Conservation (phyloP, 1,140 invertebrate genomes). For the Drosophila dunni region DNA sequence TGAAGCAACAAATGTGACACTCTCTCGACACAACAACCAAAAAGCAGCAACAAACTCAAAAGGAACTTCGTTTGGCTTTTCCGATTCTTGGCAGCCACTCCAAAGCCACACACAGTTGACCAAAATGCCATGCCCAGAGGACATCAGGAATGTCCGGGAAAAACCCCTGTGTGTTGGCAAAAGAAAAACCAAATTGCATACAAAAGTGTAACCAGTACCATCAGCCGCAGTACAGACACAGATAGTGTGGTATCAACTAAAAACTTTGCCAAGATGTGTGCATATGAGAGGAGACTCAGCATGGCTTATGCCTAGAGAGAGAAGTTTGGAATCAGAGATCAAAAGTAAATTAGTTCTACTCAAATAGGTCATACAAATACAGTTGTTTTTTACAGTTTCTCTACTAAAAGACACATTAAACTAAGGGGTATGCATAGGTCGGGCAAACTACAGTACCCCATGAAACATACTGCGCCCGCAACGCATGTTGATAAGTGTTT, state of each 20-base stretch:
- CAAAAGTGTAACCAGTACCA: slow-evolving; percentile 16
- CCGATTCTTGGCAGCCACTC: slow-evolving; percentile 30
- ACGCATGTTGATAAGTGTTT: slow-evolving; percentile 43
- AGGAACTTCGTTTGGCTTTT: slow-evolving; percentile 44
- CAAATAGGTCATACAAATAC: no score
- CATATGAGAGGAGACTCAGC: slow-evolving; percentile 11
- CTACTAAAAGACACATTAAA: neutral
- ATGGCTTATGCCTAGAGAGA: neutral
- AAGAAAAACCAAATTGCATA: slow-evolving; percentile 5
- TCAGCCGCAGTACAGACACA: slow-evolving; percentile 15
- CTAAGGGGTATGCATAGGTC: neutral
- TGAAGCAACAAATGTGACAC: slow-evolving; percentile 42
- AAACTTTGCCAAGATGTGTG: slow-evolving; percentile 15
- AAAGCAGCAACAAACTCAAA: slow-evolving; percentile 32
- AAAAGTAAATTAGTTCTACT: no score
- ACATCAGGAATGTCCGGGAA: slow-evolving; percentile 1
- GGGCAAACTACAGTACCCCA: neutral
- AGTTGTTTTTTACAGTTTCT: neutral
- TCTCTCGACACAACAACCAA: slow-evolving; percentile 25
- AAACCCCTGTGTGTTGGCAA: neutral
- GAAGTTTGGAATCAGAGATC: neutral
- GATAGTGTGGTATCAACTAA: slow-evolving; percentile 21
- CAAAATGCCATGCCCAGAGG: slow-evolving; percentile 24
- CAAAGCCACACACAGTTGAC: slow-evolving; percentile 22
- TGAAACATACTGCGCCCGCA: slow-evolving; percentile 9